Evolutionary conservation across 2,888 invertebrate genomes (phyloP), one percentile per base, ranked within the genome.

Genomic region (Zaprionus obscuricornis): DNA sequence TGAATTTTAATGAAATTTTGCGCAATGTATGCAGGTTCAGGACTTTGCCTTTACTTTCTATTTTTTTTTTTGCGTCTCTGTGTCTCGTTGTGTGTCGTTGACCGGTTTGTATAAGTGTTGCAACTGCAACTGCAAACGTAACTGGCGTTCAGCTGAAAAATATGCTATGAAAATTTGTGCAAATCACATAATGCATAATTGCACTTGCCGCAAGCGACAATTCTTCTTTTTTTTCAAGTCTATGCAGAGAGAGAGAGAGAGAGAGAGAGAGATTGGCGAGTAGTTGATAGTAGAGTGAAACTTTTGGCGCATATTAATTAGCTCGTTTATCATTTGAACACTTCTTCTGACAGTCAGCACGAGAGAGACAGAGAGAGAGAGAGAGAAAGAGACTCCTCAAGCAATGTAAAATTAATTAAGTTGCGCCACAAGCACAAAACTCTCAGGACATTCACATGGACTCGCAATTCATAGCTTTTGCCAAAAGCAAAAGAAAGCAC

Each of bases 291-390:
- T 18, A 26, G 29, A 36, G 36, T 29, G 31, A 69, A 72, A 54
- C 58, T 74, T 73, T 72, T 51, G 62, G 66, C 60, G 83, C 79
- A 76, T 79, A 82, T 83, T 79, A 78, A 78, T 78, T 82, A 83
- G 83, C 83, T 83, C 78, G 83, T 83, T 78, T 78, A 83, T 78
- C 83, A 82, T 78, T 73, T 65, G 74, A 78, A 64, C 79, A 82
- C 76, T 82, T 65, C n/a, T 64, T 57, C 64, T 60, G 75, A 77
- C 79, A 82, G 67, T 42, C 70, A 58, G 43, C 65, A 45, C 63
- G 40, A 42, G n/a, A n/a, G n/a, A n/a, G n/a, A n/a, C n/a, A n/a
- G n/a, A n/a, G n/a, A n/a, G n/a, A n/a, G n/a, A n/a, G n/a, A n/a
- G n/a, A n/a, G n/a, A n/a, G n/a, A n/a, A n/a, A n/a, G n/a, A n/a